Evolutionary conservation across 2,113 vertebrate species (phyloP).

Genomic region (Thamnaconus septentrionalis): DNA sequence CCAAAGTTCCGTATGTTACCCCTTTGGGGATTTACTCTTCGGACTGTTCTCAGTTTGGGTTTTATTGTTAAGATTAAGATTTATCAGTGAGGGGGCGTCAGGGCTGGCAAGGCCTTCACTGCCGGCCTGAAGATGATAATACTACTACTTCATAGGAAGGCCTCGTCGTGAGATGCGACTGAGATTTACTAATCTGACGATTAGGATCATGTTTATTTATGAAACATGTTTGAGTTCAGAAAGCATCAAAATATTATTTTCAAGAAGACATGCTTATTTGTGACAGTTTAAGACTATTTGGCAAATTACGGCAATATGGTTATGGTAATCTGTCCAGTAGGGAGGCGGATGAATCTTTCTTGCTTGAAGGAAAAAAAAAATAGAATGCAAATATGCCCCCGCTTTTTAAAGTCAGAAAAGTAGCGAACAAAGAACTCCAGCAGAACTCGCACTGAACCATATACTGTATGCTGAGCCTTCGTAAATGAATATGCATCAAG

Average conservation of each 20-base stretch:
- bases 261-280: constrained; percentile 4
- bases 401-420: background rate
- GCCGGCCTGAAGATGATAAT: no score
- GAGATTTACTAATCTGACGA: no score
- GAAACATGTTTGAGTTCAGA: constrained; percentile 11
- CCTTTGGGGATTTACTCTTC: no score
- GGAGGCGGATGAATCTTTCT: background rate
- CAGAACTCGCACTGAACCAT: background rate
- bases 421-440: constrained; percentile 14
- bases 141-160: no score
- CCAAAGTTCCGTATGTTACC: no score
- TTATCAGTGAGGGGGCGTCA: no score
- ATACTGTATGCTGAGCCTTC: background rate
- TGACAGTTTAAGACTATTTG: background rate
- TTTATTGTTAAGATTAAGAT: no score
- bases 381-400: background rate
- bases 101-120: no score
- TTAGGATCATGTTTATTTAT: background rate
- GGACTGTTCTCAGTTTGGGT: no score
- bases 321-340: constrained; percentile 4
- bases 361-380: background rate
- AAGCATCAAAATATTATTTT: constrained; percentile 4
- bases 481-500: constrained; percentile 20
- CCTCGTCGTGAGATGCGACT: no score
- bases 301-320: constrained; percentile 1